phyloP scores from a whole-genome alignment of 2,797 vertebrate species.

The Cheirogaleus major region DNA sequence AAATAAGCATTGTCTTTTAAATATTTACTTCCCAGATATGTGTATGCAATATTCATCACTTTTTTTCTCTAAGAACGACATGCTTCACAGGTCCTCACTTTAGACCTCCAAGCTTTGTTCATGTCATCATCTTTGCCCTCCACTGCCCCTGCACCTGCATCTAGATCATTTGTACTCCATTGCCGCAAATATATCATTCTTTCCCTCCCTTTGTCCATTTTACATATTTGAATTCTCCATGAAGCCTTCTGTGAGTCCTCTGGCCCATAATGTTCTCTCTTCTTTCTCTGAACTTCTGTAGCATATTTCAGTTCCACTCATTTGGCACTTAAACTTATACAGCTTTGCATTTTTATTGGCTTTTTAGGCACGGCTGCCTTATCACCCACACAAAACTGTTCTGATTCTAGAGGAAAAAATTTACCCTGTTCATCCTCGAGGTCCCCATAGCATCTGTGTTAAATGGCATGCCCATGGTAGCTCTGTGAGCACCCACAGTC shows the following conservation, averaged over 20 bases:
- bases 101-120: not conserved
- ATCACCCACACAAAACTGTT: not conserved
- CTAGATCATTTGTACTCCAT: not conserved
- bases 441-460: not conserved
- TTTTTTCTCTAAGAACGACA: not conserved
- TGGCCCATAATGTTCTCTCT: not conserved
- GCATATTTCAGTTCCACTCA: not conserved
- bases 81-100: not conserved
- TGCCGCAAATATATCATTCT: not conserved
- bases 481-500: not conserved
- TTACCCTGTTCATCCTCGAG: not conserved
- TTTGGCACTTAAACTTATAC: not conserved
- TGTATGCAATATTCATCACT: slow-evolving; percentile 20
- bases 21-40: slow-evolving; percentile 18
- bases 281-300: not conserved
- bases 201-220: not conserved
- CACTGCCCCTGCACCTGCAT: not conserved
- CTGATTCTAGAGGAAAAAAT: not conserved
- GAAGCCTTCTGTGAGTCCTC: not conserved
- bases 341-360: slow-evolving; percentile 40
- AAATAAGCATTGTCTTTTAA: slow-evolving; percentile 47
- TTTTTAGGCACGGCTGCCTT: not conserved
- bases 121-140: not conserved
- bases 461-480: not conserved
- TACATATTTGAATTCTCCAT: not conserved